phyloP scores from a whole-genome alignment of 2,888 invertebrate genomes.

The Plusia festucae region DNA sequence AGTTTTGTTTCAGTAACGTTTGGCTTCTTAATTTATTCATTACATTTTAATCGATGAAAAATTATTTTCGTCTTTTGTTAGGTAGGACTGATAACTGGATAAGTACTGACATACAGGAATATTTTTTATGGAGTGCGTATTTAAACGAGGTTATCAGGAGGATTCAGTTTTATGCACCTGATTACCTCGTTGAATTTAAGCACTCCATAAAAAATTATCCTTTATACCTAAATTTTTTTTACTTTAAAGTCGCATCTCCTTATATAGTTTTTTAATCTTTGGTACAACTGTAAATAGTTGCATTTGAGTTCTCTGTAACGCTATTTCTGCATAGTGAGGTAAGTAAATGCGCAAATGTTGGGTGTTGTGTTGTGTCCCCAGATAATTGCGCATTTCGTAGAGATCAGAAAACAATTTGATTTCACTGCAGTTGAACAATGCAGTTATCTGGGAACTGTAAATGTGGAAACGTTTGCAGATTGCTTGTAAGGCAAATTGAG shows the following conservation, averaged over 20 bases:
- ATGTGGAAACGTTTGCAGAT: constrained; percentile 43
- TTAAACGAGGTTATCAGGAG: no score
- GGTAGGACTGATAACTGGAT: no score
- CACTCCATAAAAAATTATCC: no score
- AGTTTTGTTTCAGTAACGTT: no score
- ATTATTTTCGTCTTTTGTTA: no score
- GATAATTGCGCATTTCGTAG: constrained; percentile 64
- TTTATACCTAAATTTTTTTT: no score
- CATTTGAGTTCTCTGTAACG: constrained; percentile 60
- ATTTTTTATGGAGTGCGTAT: no score
- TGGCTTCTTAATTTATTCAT: no score
- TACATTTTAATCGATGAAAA: no score
- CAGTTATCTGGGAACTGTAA: constrained; percentile 36
- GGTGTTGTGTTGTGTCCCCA: constrained; percentile 44
- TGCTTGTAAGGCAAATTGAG: constrained; percentile 24
- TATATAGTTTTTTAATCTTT: constrained; percentile 37
- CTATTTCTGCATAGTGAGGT: constrained; percentile 69
- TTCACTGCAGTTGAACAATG: constrained; percentile 49
- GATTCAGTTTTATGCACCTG: no score
- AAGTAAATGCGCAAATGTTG: constrained; percentile 69
- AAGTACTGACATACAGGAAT: no score
- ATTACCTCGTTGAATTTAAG: no score
- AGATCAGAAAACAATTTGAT: constrained; percentile 70
- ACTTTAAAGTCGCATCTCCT: constrained; percentile 28
- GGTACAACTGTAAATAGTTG: constrained; percentile 64